Evolutionary conservation across 2,888 invertebrate species (phyloP), one percentile per base, ranked within the genome.

Genomic region (Syritta pipiens): DNA sequence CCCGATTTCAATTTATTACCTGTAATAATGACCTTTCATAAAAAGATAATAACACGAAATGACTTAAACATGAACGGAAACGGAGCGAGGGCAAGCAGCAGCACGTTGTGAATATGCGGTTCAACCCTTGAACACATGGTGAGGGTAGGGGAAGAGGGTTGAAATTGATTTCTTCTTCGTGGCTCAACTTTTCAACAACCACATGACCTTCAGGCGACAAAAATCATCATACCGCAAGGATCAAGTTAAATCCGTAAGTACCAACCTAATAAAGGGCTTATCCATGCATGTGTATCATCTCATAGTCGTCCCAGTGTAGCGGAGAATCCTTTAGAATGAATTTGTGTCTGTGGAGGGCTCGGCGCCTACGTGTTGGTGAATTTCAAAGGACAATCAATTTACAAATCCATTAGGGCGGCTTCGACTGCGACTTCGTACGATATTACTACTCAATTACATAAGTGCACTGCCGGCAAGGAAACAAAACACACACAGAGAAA

Each of bases 381-480:
- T 65, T 63, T 60, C 32, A 44, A 22, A 22, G 44, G 62, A 63
- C 57, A 71, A 60, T 71, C 65, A 71, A 60, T 77, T 77, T 69
- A 63, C 35, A 28, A 65, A 77, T 77, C 46, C 59, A 77, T 63
- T 72, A 44, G 60, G 59, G 46, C 42, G n/a, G n/a, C n/a, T n/a
- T n/a, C n/a, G n/a, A n/a, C n/a, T n/a, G n/a, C n/a, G n/a, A n/a
- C 62, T 42, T 32, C 4, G 49, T 22, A 37, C 37, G 20, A 22
- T 55, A 62, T 46, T 44, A 62, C 74, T 57, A 79, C 55, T 79
- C 74, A 74, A 79, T 79, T 79, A 79, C 62, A 79, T 79, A 79
- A 79, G 79, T 79, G 57, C 79, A 74, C 60, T 79, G 67, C 67
- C 74, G 72, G 79, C 67, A 35, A 57, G 62, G 62, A 67, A 55